Conservation (phyloP, 2,113 vertebrate genomes). For the Butorides virescens region DNA sequence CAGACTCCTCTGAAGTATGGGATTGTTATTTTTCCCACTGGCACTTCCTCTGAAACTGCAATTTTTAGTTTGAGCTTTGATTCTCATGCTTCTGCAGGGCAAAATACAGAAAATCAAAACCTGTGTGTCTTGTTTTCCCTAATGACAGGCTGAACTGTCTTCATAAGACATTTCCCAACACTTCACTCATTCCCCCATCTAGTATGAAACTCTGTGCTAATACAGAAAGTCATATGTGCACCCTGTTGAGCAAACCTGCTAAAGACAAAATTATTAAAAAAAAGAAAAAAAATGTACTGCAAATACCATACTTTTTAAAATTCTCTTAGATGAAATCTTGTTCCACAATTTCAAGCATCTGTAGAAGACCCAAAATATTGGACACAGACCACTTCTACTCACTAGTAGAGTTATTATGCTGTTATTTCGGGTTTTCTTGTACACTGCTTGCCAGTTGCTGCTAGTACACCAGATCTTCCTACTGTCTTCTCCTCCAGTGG, state of each 20-base stretch:
- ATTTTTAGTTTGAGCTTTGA: not conserved
- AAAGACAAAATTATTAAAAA: not conserved
- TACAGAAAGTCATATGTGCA: not conserved
- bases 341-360: not conserved
- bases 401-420: not conserved
- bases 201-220: not conserved
- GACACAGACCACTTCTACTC: not conserved
- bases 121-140: not conserved
- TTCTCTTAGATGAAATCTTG: not conserved
- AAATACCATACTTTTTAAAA: not conserved
- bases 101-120: conserved; percentile 1
- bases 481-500: not conserved
- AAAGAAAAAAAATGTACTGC: not conserved
- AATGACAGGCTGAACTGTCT: not conserved
- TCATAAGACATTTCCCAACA: not conserved
- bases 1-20: not conserved
- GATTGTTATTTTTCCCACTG: not conserved
- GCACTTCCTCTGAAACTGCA: not conserved
- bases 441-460: not conserved
- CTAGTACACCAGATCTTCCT: not conserved
- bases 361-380: not conserved
- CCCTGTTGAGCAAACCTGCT: not conserved
- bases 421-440: not conserved
- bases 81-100: not conserved
- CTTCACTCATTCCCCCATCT: not conserved